Percentiles rank a stretch among this genome's conserved stretches.
These are phyloP conservation scores for Philotrypesis tridentata DNA, from an alignment of 1,140 invertebrate species.

Conservation along the genomic window DNA sequence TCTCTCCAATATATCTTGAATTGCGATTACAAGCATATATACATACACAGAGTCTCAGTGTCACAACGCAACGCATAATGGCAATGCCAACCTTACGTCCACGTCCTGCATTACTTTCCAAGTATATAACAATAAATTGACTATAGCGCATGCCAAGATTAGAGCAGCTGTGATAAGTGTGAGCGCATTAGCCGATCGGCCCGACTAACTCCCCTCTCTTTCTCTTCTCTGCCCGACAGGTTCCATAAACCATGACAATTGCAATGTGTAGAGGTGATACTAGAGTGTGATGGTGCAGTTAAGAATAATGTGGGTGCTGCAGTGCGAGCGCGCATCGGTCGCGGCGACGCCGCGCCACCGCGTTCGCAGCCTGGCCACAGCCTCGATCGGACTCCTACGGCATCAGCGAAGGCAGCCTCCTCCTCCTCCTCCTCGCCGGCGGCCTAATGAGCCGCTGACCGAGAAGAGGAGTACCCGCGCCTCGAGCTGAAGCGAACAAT, in stretches of 20 bases:
- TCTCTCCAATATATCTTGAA: background rate
- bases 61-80: background rate
- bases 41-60: background rate
- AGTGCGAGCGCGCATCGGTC: conserved; percentile 40
- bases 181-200: background rate
- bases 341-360: background rate
- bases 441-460: background rate
- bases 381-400: background rate
- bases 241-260: conserved; percentile 86
- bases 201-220: background rate
- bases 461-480: background rate
- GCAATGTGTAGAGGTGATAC: conserved; percentile 76
- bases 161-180: background rate
- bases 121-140: background rate
- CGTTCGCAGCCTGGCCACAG: background rate
- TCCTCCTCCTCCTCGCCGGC: background rate
- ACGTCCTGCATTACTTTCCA: background rate
- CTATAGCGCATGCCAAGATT: background rate
- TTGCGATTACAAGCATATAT: background rate
- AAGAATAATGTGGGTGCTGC: conserved; percentile 63
- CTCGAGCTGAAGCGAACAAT: background rate
- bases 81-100: background rate
- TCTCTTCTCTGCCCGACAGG: conserved; percentile 69
- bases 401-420: background rate
- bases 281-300: conserved; percentile 70